phyloP scores from a whole-genome alignment of 2,888 invertebrate species.

The Deilephila porcellus region DNA sequence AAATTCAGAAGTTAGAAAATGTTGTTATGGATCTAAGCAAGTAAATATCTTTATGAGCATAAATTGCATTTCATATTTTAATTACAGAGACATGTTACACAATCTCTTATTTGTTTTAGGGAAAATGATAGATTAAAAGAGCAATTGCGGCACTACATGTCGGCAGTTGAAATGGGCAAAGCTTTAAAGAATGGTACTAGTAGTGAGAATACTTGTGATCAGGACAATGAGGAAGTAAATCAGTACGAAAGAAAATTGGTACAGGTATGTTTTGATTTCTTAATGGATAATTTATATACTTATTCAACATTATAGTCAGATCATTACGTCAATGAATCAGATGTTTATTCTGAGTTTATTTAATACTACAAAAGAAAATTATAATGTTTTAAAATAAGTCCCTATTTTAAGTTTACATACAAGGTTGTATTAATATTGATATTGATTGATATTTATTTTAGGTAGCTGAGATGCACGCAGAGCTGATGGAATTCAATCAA shows the following conservation, averaged over 20 bases:
- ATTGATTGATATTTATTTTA: conserved; percentile 53
- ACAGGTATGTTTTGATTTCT: conserved; percentile 83
- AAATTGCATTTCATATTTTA: conserved; percentile 16
- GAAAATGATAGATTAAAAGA: conserved; percentile 94
- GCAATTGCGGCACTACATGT: conserved; percentile 93
- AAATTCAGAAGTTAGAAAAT: conserved; percentile 77
- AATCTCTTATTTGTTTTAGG: conserved; percentile 70
- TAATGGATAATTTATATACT: background rate
- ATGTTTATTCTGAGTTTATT: too few relatives aligned
- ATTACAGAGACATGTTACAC: conserved; percentile 9
- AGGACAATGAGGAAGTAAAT: conserved; percentile 87
- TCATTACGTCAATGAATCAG: too few relatives aligned
- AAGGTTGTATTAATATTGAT: background rate
- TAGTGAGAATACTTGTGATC: conserved; percentile 49
- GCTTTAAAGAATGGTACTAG: conserved; percentile 86
- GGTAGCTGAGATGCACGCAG: conserved; percentile 98
- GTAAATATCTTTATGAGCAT: conserved; percentile 58
- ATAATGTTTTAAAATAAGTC: too few relatives aligned
- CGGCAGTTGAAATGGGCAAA: conserved; percentile 94
- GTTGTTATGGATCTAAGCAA: conserved; percentile 87
- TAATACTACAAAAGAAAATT: too few relatives aligned
- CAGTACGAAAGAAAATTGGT: conserved; percentile 94
- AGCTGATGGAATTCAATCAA: conserved; percentile 96
- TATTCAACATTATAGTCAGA: too few relatives aligned
- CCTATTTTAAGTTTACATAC: too few relatives aligned